Percentiles rank a stretch among this genome's conserved stretches.
phyloP scores from a whole-genome alignment of 2,888 invertebrate species.

The Drosophila merina region DNA sequence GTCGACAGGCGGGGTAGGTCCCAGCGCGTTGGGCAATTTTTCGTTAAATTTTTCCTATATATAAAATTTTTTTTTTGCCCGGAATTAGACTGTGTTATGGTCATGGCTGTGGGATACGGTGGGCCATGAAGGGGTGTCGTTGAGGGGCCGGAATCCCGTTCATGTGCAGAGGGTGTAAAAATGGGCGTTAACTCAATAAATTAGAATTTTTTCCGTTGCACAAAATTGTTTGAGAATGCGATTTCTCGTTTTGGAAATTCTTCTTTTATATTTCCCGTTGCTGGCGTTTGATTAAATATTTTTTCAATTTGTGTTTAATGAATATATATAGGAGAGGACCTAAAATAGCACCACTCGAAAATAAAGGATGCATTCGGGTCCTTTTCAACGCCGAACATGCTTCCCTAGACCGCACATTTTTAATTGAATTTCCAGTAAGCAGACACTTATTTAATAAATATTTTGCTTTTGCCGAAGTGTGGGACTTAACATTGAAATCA shows the following conservation, averaged over 20 bases:
- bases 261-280: not conserved
- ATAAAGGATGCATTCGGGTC: not conserved
- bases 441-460: conserved; percentile 15
- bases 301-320: conserved; percentile 42
- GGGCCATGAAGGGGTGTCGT: conserved; percentile 18
- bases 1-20: conserved; percentile 46
- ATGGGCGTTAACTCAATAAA: conserved; percentile 72
- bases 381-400: not conserved
- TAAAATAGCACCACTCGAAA: conserved; percentile 3
- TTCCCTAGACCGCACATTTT: conserved; percentile 2
- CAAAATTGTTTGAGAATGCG: conserved; percentile 35
- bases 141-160: conserved; percentile 18
- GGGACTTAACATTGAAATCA: conserved; percentile 9
- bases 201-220: conserved; percentile 60
- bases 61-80: conserved; percentile 30
- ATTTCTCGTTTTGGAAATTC: conserved; percentile 32
- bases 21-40: conserved; percentile 50
- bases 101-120: conserved; percentile 36
- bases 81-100: conserved; percentile 49
- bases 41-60: conserved; percentile 44
- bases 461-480: not conserved
- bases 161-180: conserved; percentile 65
- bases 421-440: conserved; percentile 3
- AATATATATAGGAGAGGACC: conserved; percentile 9
- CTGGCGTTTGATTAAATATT: conserved; percentile 40